These are phyloP conservation scores for Marasmarcha lunaedactyla DNA, from an alignment of 2,888 invertebrate species.

Conservation along the genomic window DNA sequence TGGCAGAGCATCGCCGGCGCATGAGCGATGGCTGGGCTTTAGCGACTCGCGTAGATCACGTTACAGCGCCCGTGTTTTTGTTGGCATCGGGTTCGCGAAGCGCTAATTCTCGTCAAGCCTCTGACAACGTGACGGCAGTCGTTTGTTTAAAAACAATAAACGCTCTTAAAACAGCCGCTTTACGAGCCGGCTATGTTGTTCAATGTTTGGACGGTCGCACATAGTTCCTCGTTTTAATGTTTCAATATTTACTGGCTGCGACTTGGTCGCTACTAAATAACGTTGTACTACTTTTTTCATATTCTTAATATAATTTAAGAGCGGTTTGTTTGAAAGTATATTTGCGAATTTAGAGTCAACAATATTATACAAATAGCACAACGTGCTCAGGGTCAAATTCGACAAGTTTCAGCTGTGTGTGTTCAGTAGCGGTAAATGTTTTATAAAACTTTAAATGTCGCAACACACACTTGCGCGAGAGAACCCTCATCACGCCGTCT, in stretches of 20 bases:
- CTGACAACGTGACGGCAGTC: neutral
- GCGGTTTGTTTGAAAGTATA: too few species aligned
- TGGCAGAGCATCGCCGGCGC: conserved; percentile 51
- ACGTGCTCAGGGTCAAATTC: too few species aligned
- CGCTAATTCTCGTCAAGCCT: conserved; percentile 18
- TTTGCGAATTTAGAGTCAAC: too few species aligned
- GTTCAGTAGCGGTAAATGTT: too few species aligned
- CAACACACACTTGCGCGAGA: too few species aligned
- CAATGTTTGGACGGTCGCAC: conserved; percentile 29
- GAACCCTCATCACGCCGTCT: too few species aligned
- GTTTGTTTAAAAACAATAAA: neutral
- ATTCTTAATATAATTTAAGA: too few species aligned
- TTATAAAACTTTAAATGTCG: too few species aligned
- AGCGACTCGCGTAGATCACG: conserved; percentile 39
- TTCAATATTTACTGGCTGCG: conserved; percentile 32
- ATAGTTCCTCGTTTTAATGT: conserved; percentile 23
- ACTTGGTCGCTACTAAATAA: conserved; percentile 10
- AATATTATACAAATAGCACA: too few species aligned
- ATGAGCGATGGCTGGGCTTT: conserved; percentile 36
- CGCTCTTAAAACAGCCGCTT: conserved; percentile 7
- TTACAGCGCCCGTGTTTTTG: conserved; percentile 42
- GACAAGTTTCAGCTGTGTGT: too few species aligned
- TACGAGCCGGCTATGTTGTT: conserved; percentile 7
- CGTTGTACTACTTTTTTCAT: too few species aligned
- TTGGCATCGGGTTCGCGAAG: conserved; percentile 35